Base-by-base conservation (phyloP, 1,140 invertebrate species). In the Andricus grossulariae region DNA sequence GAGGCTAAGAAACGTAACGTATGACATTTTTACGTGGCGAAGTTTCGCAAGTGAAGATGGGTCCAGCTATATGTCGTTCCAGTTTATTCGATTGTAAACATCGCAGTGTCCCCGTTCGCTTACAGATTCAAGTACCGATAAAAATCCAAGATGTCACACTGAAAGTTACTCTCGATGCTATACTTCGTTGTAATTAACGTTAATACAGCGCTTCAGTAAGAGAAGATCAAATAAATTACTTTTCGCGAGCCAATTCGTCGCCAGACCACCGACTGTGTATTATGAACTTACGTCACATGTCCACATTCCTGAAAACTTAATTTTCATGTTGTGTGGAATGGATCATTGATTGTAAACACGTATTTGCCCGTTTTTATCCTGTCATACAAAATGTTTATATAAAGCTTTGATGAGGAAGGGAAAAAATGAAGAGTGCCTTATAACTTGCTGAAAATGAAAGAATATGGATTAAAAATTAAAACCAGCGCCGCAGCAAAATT, bases 21-120 rank as follows among this genome's bases (percentile, higher is more conserved):
- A 66, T 66, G 60, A 16, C 25, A 66, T 13, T 66, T 66, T 66
- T 66, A 66, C 25, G 8, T 39, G 60, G 25, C 16, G 21, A 60
- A 71, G 54, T 77, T 77, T 77, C 75, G 75, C 75, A 77, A 77
- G n/a, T 50, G 71, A 77, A 72, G 75, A 77, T 77, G 71, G 25
- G 25, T 73, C 76, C 72, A 52, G 66, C 75, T 71, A 73, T 32
- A 50, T 21, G 66, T 72, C 32, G 75, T 75, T 77, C 71, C 75
- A 77, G 71, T 77, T 77, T 72, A n/a, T 55, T 72, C 57, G 70
- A 72, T 72, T 76, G 60, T 50, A 45, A 60, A 76, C 21, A 76
- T 70, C 19, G 21, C 13, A 54, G 54, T 52, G 74, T 51, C 39
- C 66, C 12, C 55, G 25, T 39, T 73, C 18, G 45, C 51, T 72